Percentiles rank a stretch among this genome's conserved stretches.
Evolutionary conservation across 2,113 vertebrate genomes (phyloP).

Genomic region (Guaruba guarouba): DNA sequence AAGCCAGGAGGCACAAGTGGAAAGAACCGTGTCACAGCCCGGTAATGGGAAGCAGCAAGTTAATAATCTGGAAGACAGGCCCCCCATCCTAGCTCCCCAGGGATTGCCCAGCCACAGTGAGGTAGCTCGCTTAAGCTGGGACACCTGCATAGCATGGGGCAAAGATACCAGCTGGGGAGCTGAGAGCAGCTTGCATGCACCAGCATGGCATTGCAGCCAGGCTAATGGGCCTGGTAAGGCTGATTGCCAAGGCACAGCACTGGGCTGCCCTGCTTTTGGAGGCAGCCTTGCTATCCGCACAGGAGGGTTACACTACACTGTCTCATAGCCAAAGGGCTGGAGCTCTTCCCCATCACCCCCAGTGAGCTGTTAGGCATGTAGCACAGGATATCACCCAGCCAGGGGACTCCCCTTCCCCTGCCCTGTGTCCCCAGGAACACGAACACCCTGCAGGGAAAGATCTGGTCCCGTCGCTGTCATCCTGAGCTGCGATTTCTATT

Average conservation of each 20-base stretch:
- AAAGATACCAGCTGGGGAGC: not conserved
- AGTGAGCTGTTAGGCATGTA: not conserved
- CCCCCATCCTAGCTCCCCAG: not conserved
- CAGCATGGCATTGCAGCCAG: not conserved
- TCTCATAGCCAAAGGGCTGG: not conserved
- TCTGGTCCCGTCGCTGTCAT: not conserved
- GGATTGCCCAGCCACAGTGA: not conserved
- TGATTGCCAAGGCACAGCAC: not conserved
- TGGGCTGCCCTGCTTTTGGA: not conserved
- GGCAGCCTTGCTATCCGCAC: not conserved
- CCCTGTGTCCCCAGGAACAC: not conserved
- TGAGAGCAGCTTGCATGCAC: not conserved
- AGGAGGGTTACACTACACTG: fast-evolving
- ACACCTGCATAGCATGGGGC: not conserved
- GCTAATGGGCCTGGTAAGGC: not conserved
- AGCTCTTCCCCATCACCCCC: not conserved
- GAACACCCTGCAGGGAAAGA: not conserved
- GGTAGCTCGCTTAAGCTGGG: not conserved
- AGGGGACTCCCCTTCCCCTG: not conserved
- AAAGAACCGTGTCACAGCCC: not conserved
- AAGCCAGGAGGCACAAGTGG: not conserved
- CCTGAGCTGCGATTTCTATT: not conserved
- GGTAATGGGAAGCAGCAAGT: not conserved
- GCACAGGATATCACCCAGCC: not conserved
- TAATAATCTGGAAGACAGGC: not conserved